phyloP scores from a whole-genome alignment of 2,888 invertebrate genomes.

The Galerucella calmariensis region DNA sequence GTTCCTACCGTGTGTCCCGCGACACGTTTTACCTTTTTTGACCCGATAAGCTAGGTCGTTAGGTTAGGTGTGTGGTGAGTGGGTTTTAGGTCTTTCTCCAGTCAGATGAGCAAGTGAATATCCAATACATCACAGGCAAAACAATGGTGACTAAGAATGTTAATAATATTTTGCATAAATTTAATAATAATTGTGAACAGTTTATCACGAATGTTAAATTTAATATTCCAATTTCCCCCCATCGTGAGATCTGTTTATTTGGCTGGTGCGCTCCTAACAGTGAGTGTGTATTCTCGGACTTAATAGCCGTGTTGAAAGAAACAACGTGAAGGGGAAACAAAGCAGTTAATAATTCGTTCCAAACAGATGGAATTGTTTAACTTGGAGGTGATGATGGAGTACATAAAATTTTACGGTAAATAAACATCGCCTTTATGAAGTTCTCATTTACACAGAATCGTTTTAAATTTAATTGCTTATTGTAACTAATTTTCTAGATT shows the following conservation, averaged over 20 bases:
- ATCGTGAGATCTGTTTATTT: conserved; percentile 35
- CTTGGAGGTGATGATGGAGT: conserved; percentile 55
- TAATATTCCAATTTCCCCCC: conserved; percentile 29
- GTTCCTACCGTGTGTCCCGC: too few relatives aligned
- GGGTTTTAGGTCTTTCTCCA: too few relatives aligned
- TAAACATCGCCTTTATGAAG: conserved; percentile 55
- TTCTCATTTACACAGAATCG: conserved; percentile 45
- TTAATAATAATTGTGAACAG: too few relatives aligned
- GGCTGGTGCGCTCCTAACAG: conserved; percentile 36
- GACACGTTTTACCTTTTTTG: too few relatives aligned
- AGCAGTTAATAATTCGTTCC: conserved; percentile 55
- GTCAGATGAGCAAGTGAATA: too few relatives aligned
- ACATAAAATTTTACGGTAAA: conserved; percentile 54
- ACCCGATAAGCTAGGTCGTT: too few relatives aligned
- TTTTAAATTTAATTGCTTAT: conserved; percentile 45
- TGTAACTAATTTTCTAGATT: conserved; percentile 39
- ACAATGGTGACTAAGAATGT: too few relatives aligned
- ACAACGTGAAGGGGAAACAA: conserved; percentile 53
- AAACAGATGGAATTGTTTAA: conserved; percentile 57
- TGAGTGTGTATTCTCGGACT: conserved; percentile 47
- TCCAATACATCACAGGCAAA: too few relatives aligned
- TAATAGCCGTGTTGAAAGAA: conserved; percentile 55
- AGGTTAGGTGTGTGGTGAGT: too few relatives aligned
- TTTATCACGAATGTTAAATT: neutral
- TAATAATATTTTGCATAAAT: too few relatives aligned